Percentiles rank a stretch among this genome's conserved stretches.
phyloP scores from a whole-genome alignment of 2,888 invertebrate genomes.

The Harmothoe impar region DNA sequence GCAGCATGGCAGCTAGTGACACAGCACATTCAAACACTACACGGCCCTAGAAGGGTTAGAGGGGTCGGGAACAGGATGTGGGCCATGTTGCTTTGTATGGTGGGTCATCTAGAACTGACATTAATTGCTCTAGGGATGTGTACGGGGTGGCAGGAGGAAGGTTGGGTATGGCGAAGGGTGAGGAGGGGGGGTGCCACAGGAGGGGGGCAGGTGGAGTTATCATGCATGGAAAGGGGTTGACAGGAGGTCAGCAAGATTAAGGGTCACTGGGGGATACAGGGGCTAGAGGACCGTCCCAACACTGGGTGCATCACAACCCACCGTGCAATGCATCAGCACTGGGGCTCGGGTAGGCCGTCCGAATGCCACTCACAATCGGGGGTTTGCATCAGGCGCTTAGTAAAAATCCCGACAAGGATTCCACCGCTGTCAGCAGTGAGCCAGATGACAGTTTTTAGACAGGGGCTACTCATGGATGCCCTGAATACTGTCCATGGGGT shows the following conservation, averaged over 20 bases:
- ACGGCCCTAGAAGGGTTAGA: too few species aligned
- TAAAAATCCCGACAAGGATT: not conserved
- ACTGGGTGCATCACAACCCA: too few species aligned
- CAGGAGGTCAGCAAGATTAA: conserved; percentile 1
- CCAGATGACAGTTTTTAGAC: not conserved
- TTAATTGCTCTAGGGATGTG: too few species aligned
- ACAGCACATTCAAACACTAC: too few species aligned
- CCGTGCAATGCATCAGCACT: too few species aligned
- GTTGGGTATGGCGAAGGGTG: not conserved
- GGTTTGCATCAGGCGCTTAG: not conserved
- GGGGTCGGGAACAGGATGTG: too few species aligned
- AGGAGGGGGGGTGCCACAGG: not conserved
- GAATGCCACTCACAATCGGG: not conserved
- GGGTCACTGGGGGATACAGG: not conserved
- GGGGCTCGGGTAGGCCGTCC: not conserved
- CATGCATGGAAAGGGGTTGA: not conserved
- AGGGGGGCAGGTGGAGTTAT: not conserved
- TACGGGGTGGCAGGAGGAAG: not conserved
- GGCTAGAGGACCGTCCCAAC: not conserved
- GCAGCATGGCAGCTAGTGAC: too few species aligned
- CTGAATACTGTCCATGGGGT: not conserved
- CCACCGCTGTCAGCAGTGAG: not conserved
- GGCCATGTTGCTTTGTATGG: too few species aligned
- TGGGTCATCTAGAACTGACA: too few species aligned
- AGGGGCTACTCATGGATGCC: not conserved